Percentiles rank a stretch among this genome's conserved stretches.
phyloP scores from a whole-genome alignment of 2,113 vertebrate genomes.

The Daubentonia madagascariensis region DNA sequence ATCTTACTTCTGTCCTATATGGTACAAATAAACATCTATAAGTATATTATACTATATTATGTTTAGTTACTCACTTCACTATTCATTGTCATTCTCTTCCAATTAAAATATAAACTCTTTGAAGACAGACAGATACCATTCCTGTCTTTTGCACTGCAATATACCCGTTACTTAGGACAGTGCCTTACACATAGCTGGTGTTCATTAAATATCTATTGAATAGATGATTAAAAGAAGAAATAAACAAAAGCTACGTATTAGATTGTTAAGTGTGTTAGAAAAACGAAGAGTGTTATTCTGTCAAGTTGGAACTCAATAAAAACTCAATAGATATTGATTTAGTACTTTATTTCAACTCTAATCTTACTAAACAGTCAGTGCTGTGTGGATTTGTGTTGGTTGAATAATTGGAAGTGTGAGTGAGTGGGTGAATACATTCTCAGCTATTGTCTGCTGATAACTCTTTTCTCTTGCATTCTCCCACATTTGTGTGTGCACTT shows the following conservation, averaged over 20 bases:
- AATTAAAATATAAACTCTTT: background rate
- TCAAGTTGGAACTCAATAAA: background rate
- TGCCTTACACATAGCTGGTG: background rate
- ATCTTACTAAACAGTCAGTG: background rate
- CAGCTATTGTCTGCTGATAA: background rate
- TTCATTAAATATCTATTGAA: background rate
- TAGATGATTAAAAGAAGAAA: background rate
- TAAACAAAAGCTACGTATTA: background rate
- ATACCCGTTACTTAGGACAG: background rate
- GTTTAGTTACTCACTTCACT: background rate
- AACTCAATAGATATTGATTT: conserved; percentile 19
- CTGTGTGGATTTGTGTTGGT: background rate
- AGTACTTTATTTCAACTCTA: background rate
- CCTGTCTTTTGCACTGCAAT: background rate
- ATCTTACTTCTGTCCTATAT: background rate
- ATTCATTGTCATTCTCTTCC: background rate
- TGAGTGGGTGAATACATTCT: background rate
- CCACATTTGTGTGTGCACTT: background rate
- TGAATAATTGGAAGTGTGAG: background rate
- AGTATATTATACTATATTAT: too few species aligned
- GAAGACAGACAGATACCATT: background rate
- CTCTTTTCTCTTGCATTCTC: background rate
- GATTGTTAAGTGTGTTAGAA: background rate
- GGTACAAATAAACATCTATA: background rate
- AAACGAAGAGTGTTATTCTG: background rate